Conservation (phyloP, 1,140 invertebrate species). For the Caenorhabditis brenneri region DNA sequence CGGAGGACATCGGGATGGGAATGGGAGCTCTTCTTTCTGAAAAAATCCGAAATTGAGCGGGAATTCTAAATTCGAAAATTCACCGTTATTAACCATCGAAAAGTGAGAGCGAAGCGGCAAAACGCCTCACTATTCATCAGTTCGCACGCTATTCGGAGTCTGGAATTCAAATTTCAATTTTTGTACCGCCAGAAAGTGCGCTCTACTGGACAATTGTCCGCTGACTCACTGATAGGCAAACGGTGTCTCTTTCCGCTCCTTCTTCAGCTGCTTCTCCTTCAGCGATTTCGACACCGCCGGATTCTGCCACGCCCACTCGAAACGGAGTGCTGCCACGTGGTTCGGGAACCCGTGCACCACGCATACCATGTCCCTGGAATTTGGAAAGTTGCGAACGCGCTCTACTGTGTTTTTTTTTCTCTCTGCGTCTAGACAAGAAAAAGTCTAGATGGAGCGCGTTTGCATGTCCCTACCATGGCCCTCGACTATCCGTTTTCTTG, state of each 20-base stretch:
- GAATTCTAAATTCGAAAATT: neutral
- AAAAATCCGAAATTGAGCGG: constrained; percentile 11
- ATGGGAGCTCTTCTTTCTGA: constrained; percentile 76
- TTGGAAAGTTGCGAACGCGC: too few species aligned
- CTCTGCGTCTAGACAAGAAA: too few species aligned
- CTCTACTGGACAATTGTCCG: neutral
- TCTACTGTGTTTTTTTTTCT: too few species aligned
- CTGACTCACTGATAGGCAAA: constrained; percentile 76
- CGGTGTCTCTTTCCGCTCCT: constrained; percentile 76
- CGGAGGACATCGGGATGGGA: constrained; percentile 72
- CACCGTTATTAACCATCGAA: constrained; percentile 83
- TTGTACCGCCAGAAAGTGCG: too few species aligned
- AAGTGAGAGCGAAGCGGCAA: constrained; percentile 81
- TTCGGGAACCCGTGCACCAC: constrained; percentile 94
- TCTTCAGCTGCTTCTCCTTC: constrained; percentile 77
- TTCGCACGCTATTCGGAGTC: constrained; percentile 80
- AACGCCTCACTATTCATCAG: constrained; percentile 88
- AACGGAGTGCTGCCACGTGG: constrained; percentile 86
- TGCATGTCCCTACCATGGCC: constrained; percentile 81
- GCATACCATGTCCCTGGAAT: constrained; percentile 86
- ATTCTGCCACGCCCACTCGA: constrained; percentile 99
- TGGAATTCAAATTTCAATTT: constrained; percentile 51
- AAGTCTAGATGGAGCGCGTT: neutral
- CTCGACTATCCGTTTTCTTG: constrained; percentile 82
- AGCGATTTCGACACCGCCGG: constrained; percentile 82